phyloP scores from a whole-genome alignment of 2,797 vertebrate species.

The Poeciliopsis turneri region DNA sequence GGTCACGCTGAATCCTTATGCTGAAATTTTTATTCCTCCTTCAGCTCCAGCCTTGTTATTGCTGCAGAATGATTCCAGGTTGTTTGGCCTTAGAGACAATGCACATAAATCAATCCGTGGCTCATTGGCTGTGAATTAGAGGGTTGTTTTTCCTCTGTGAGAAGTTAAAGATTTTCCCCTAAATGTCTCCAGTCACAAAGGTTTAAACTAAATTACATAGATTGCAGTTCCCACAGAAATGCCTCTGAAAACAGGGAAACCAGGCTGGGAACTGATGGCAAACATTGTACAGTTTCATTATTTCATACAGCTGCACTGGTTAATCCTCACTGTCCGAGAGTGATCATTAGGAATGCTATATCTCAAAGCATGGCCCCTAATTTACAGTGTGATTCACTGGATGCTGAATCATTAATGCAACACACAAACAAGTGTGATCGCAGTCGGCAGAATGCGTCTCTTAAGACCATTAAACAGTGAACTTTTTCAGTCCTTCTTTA shows the following conservation, averaged over 20 bases:
- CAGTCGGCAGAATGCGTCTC: constrained; percentile 37
- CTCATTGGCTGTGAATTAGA: constrained; percentile 35
- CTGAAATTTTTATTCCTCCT: constrained; percentile 16
- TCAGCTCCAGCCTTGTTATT: constrained; percentile 26
- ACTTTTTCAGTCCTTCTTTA: constrained; percentile 24
- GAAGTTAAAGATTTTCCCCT: constrained; percentile 18
- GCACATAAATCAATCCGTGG: constrained; percentile 22
- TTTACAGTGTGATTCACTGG: constrained; percentile 28
- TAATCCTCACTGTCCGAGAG: constrained; percentile 3
- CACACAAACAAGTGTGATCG: constrained; percentile 28
- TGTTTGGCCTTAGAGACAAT: constrained; percentile 13
- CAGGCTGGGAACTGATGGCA: not conserved
- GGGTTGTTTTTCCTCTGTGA: constrained; percentile 27
- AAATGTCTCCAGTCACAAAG: constrained; percentile 12
- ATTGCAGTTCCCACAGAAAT: not conserved
- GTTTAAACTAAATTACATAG: constrained; percentile 3
- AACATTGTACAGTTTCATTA: constrained; percentile 6
- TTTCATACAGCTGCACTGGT: constrained; percentile 21
- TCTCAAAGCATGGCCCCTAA: constrained; percentile 10
- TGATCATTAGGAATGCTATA: not conserved
- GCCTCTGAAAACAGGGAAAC: not conserved
- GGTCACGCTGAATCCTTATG: constrained; percentile 22
- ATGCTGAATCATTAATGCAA: constrained; percentile 63
- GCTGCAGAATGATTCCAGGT: constrained; percentile 19
- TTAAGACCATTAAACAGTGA: constrained; percentile 47